Conservation (phyloP, 2,888 invertebrate species). For the Drosophila tripunctata region DNA sequence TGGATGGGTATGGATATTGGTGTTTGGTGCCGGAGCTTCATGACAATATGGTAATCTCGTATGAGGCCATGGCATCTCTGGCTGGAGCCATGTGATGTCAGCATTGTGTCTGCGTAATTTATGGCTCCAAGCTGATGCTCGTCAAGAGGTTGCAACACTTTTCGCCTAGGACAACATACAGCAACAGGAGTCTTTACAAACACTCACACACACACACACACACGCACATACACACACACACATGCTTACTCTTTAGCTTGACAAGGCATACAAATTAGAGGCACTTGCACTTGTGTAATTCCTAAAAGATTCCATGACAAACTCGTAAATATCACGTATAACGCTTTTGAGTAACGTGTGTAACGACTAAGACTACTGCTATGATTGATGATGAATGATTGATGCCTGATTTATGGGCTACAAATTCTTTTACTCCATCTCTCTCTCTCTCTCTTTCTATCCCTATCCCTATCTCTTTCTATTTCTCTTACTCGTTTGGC, state of each 20-base stretch:
- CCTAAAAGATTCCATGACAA: slow-evolving; percentile 15
- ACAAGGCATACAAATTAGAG: slow-evolving; percentile 57
- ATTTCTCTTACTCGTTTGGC: background rate
- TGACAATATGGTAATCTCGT: slow-evolving; percentile 32
- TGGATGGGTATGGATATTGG: background rate
- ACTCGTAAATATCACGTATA: slow-evolving; percentile 47
- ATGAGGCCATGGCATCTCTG: background rate
- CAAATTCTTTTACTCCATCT: background rate
- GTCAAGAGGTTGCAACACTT: slow-evolving; percentile 39
- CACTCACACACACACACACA: slow-evolving; percentile 4
- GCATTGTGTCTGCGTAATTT: slow-evolving; percentile 54
- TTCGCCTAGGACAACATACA: slow-evolving; percentile 24
- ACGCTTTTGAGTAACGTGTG: slow-evolving; percentile 8
- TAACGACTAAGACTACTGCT: slow-evolving; percentile 3
- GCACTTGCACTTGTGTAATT: slow-evolving; percentile 36
- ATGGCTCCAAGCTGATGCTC: slow-evolving; percentile 37
- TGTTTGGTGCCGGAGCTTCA: background rate
- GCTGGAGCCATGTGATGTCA: slow-evolving; percentile 38
- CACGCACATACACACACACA: background rate
- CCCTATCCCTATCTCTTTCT: background rate
- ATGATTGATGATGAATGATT: slow-evolving; percentile 77
- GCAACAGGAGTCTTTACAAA: slow-evolving; percentile 16
- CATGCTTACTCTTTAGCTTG: background rate
- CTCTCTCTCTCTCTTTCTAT: background rate
- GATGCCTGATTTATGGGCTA: slow-evolving; percentile 62